phyloP scores from a whole-genome alignment of 1,140 invertebrate species.

The Psix sp. region DNA sequence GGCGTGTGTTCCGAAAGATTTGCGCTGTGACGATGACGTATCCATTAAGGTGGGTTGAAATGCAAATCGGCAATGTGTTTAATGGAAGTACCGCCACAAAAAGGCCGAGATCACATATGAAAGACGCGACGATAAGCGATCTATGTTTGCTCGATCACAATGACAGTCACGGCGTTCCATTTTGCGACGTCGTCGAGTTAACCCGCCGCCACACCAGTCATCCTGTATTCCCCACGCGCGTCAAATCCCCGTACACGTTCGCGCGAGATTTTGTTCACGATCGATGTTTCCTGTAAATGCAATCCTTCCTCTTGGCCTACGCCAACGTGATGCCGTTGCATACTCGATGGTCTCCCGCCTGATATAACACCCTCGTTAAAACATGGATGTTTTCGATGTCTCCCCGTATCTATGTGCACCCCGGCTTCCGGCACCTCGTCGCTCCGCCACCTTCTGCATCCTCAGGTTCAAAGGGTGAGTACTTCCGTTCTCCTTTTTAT shows the following conservation, averaged over 20 bases:
- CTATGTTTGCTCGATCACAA: slow-evolving; percentile 40
- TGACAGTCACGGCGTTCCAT: slow-evolving; percentile 26
- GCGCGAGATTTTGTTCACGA: slow-evolving; percentile 64
- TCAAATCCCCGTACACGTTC: too few relatives aligned
- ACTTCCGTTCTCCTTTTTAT: slow-evolving; percentile 46
- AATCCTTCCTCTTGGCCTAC: slow-evolving; percentile 63
- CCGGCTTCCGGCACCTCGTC: slow-evolving; percentile 69
- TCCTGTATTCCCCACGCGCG: slow-evolving; percentile 8
- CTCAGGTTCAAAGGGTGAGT: slow-evolving; percentile 76
- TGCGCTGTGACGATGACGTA: slow-evolving; percentile 9
- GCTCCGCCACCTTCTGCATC: slow-evolving; percentile 62
- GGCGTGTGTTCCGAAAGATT: slow-evolving; percentile 19
- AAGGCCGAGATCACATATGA: slow-evolving; percentile 40
- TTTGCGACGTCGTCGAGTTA: slow-evolving; percentile 18
- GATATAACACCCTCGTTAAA: slow-evolving; percentile 69
- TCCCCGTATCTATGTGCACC: slow-evolving; percentile 75
- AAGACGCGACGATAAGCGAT: slow-evolving; percentile 41
- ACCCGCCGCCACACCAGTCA: slow-evolving; percentile 16
- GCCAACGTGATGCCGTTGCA: slow-evolving; percentile 68
- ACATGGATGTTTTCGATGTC: slow-evolving; percentile 76
- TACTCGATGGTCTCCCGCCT: slow-evolving; percentile 73
- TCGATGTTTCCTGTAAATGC: slow-evolving; percentile 67
- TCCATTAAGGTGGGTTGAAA: slow-evolving; percentile 15
- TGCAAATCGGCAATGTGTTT: slow-evolving; percentile 42
- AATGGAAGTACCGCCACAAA: slow-evolving; percentile 19